A percentile compares a stretch with the other conserved stretches of the same genome.
Evolutionary conservation across 2,888 invertebrate species (phyloP).

Genomic region (Stenotaenia linearis): DNA sequence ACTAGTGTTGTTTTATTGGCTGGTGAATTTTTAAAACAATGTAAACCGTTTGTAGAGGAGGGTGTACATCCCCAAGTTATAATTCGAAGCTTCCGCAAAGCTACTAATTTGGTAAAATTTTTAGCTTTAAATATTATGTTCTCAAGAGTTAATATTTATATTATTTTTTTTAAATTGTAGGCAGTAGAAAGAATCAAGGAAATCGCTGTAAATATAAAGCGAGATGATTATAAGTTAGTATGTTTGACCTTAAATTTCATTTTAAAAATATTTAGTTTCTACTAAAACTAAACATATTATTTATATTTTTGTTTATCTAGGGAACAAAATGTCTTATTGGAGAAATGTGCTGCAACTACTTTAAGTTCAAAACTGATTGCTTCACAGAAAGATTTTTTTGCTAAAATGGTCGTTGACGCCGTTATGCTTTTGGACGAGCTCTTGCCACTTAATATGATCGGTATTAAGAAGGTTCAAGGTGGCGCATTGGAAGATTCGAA

Average conservation of each 20-base stretch:
- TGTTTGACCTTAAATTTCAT: too few species aligned
- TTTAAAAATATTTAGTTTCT: not conserved
- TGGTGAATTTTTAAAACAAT: slow-evolving; percentile 88
- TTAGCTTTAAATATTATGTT: not conserved
- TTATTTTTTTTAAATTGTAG: slow-evolving; percentile 28
- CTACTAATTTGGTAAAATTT: slow-evolving; percentile 58
- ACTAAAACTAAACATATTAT: too few species aligned
- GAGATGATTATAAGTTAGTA: slow-evolving; percentile 41
- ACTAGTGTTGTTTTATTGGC: slow-evolving; percentile 94
- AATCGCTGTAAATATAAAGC: slow-evolving; percentile 60
- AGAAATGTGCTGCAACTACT: slow-evolving; percentile 89
- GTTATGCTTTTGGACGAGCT: slow-evolving; percentile 83
- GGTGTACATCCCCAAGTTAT: slow-evolving; percentile 92
- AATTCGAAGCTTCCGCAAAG: slow-evolving; percentile 79
- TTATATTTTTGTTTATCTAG: too few species aligned
- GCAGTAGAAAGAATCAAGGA: slow-evolving; percentile 75
- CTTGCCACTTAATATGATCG: slow-evolving; percentile 96
- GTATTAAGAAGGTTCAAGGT: slow-evolving; percentile 86
- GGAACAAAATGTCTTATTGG: slow-evolving; percentile 49
- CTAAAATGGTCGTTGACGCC: slow-evolving; percentile 96
- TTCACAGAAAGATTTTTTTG: slow-evolving; percentile 91
- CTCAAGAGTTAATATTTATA: not conserved
- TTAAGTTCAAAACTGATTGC: slow-evolving; percentile 96
- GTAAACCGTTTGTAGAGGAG: slow-evolving; percentile 94
- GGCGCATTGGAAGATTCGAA: slow-evolving; percentile 68